Conservation (phyloP, 1,140 invertebrate genomes). For the fruit fly (Drosophila melanogaster) region Release_6_plus_ISO1_MT NT_033779.5:4950501-4951000, state of each 20-base stretch:
- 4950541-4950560: slow-evolving; percentile 85
- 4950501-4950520: slow-evolving; percentile 84
- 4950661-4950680: slow-evolving; percentile 39
- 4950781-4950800: slow-evolving; percentile 21
- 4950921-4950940: not conserved
- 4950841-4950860: slow-evolving; percentile 30
- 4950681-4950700: slow-evolving; percentile 39
- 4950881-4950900: not conserved
- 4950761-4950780: slow-evolving; percentile 24
- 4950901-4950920: not conserved
- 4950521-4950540: slow-evolving; percentile 86
- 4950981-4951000: no score
- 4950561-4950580: slow-evolving; percentile 61
- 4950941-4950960: no score
- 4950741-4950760: slow-evolving; percentile 51
- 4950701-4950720: slow-evolving; percentile 37
- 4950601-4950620: slow-evolving; percentile 85
- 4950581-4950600: slow-evolving; percentile 84
- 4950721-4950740: slow-evolving; percentile 40
- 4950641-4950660: slow-evolving; percentile 59
- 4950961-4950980: no score
- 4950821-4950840: slow-evolving; percentile 4
- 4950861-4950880: slow-evolving; percentile 28
- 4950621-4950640: slow-evolving; percentile 72
- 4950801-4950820: slow-evolving; percentile 1